These are phyloP conservation scores for Fringilla coelebs DNA, from an alignment of 2,797 vertebrate species.

Conservation along the genomic window DNA sequence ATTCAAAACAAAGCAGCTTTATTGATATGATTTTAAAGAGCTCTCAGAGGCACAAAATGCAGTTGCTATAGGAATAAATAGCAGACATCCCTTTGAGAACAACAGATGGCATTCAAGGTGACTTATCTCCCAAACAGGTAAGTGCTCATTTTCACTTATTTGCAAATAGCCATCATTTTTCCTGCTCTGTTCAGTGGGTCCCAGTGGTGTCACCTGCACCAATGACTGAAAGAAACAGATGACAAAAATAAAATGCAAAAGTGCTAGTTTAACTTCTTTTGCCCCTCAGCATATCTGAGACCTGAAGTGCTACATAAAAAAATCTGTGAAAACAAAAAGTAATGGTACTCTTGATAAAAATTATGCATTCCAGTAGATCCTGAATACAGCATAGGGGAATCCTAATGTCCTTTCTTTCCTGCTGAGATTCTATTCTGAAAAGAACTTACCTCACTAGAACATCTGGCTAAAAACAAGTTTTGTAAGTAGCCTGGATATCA, in stretches of 20 bases:
- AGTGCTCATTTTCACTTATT: constrained; percentile 57
- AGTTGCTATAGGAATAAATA: constrained; percentile 72
- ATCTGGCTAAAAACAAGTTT: constrained; percentile 2
- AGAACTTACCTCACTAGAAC: not conserved
- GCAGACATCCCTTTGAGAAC: constrained; percentile 72
- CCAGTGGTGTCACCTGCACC: constrained; percentile 60
- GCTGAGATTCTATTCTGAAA: not conserved
- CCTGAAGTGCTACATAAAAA: constrained; percentile 31
- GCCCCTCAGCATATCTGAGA: constrained; percentile 55
- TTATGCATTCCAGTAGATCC: constrained; percentile 13
- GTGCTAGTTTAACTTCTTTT: constrained; percentile 62
- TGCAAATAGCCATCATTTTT: constrained; percentile 74
- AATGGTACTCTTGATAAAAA: constrained; percentile 43
- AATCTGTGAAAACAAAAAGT: constrained; percentile 15
- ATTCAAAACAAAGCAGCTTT: constrained; percentile 70
- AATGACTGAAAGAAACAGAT: constrained; percentile 15
- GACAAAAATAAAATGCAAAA: constrained; percentile 62
- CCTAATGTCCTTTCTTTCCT: not conserved
- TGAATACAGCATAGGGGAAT: not conserved
- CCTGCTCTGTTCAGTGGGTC: constrained; percentile 61
- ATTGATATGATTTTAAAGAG: constrained; percentile 74
- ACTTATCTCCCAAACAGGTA: constrained; percentile 69
- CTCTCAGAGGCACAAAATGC: constrained; percentile 63
- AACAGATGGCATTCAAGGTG: constrained; percentile 79
- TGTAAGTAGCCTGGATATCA: constrained; percentile 2